Evolutionary conservation across 1,140 invertebrate species (phyloP).

Genomic region (Drosophila parabipectinata): DNA sequence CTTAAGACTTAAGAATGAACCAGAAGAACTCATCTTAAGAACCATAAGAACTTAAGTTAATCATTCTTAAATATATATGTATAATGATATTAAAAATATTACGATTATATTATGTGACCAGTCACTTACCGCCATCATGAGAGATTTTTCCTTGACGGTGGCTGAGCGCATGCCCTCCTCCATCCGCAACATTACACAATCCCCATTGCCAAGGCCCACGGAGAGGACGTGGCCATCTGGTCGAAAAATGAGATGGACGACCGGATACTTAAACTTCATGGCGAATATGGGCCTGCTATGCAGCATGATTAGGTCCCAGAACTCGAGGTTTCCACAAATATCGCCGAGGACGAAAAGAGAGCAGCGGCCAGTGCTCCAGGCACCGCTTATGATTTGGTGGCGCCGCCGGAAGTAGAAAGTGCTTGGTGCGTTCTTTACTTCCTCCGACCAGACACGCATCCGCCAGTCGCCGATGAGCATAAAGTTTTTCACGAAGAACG

Average conservation of each 20-base stretch:
- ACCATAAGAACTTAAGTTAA: too few relatives aligned
- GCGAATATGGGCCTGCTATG: conserved; percentile 89
- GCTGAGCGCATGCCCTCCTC: conserved; percentile 90
- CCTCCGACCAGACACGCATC: conserved; percentile 94
- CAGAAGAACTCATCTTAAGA: too few relatives aligned
- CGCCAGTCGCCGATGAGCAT: conserved; percentile 94
- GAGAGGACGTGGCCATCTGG: conserved; percentile 89
- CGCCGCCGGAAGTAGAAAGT: conserved; percentile 91
- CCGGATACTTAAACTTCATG: conserved; percentile 84
- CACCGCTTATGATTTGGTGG: conserved; percentile 88
- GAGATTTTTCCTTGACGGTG: conserved; percentile 91
- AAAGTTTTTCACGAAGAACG: conserved; percentile 94
- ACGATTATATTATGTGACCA: not conserved
- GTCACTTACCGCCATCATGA: conserved; percentile 86
- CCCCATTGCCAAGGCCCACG: conserved; percentile 90
- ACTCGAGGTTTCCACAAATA: conserved; percentile 91
- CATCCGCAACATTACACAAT: conserved; percentile 90
- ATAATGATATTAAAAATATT: not conserved
- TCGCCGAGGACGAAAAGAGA: conserved; percentile 94
- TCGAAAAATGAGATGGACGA: conserved; percentile 85
- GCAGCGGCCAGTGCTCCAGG: conserved; percentile 92
- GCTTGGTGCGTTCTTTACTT: conserved; percentile 93
- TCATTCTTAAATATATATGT: too few relatives aligned
- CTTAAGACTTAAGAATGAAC: too few relatives aligned
- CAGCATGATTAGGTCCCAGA: conserved; percentile 94